phyloP scores from a whole-genome alignment of 1,140 invertebrate genomes.

The Sarcophaga bullata region DNA sequence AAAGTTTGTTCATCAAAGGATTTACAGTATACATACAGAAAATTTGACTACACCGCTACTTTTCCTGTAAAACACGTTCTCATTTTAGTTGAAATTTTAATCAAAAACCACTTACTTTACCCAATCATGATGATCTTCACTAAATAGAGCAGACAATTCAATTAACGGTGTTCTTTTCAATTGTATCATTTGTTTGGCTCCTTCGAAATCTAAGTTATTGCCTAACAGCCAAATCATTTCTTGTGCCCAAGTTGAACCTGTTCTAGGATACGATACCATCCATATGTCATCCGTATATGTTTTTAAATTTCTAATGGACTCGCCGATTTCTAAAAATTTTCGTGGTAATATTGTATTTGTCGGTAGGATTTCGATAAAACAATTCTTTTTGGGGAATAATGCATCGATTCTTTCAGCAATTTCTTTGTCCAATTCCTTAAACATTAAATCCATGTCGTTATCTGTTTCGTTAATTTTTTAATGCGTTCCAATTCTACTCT shows the following conservation, averaged over 20 bases:
- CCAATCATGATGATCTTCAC: conserved; percentile 69
- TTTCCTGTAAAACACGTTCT: too few relatives aligned
- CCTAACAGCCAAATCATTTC: conserved; percentile 89
- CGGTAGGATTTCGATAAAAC: conserved; percentile 77
- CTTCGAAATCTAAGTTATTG: conserved; percentile 81
- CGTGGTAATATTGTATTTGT: conserved; percentile 75
- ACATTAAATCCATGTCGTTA: conserved; percentile 68
- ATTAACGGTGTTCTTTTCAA: conserved; percentile 68
- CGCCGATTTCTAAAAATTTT: conserved; percentile 74
- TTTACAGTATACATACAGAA: too few relatives aligned
- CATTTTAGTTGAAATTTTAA: background rate
- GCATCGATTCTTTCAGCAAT: conserved; percentile 72
- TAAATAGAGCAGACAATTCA: conserved; percentile 69
- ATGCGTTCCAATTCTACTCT: too few relatives aligned
- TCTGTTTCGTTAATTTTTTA: too few relatives aligned
- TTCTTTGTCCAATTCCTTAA: conserved; percentile 72
- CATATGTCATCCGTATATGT: conserved; percentile 79
- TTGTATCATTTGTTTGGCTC: conserved; percentile 76
- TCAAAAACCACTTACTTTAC: conserved; percentile 53
- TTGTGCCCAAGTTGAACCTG: conserved; percentile 89
- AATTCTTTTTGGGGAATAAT: conserved; percentile 74
- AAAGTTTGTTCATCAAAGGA: too few relatives aligned
- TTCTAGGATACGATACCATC: conserved; percentile 84
- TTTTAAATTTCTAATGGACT: conserved; percentile 74
- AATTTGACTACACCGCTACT: too few relatives aligned